Conservation (phyloP, 2,113 vertebrate species). For the Sapajus apella region DNA sequence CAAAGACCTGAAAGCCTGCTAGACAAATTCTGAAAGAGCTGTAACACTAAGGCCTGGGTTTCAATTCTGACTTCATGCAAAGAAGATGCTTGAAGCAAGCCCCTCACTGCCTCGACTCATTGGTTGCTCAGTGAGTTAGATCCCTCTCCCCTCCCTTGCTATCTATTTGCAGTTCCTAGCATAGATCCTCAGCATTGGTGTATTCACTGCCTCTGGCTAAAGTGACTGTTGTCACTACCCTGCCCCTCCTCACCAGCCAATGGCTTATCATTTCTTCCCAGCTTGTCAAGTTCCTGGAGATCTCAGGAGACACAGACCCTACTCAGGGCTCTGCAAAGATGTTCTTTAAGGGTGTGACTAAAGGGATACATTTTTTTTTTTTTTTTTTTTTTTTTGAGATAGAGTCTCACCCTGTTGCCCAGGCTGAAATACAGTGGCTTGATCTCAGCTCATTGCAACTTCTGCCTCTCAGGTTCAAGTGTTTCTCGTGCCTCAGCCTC, state of each 20-base stretch:
- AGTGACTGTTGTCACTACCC: neutral
- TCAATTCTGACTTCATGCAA: constrained; percentile 3
- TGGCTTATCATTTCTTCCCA: neutral
- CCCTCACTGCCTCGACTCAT: neutral
- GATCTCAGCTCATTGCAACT: too few relatives aligned
- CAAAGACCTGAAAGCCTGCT: too few relatives aligned
- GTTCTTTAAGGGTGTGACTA: neutral
- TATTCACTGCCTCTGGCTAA: neutral
- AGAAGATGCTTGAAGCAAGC: neutral
- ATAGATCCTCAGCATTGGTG: neutral
- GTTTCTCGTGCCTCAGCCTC: too few relatives aligned
- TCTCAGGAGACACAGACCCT: neutral
- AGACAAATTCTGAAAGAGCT: too few relatives aligned
- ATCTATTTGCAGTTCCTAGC: neutral
- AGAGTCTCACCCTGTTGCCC: too few relatives aligned
- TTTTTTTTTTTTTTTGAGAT: too few relatives aligned
- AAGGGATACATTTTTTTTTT: neutral
- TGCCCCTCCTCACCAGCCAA: neutral
- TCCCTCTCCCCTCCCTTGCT: neutral
- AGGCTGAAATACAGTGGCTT: too few relatives aligned
- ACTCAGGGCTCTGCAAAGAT: neutral
- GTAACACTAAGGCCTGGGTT: neutral
- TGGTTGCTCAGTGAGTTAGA: neutral
- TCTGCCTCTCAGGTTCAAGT: too few relatives aligned
- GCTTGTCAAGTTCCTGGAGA: neutral